These are phyloP conservation scores for Scylla paramamosain DNA, from an alignment of 1,140 invertebrate genomes.

Conservation along the genomic window DNA sequence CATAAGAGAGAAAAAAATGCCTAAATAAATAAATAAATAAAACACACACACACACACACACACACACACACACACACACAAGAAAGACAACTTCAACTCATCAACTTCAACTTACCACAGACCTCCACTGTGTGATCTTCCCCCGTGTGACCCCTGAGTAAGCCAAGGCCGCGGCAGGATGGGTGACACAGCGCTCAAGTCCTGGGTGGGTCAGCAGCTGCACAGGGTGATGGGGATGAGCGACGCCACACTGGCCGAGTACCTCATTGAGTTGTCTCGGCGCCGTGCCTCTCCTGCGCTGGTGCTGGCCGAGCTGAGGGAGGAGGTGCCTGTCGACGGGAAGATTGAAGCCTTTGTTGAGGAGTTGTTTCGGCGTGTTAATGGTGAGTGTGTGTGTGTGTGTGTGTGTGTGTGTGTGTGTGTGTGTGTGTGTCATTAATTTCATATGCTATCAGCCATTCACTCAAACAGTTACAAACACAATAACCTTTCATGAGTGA, in stretches of 20 bases:
- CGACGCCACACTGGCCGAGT: conserved; percentile 82
- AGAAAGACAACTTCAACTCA: no score
- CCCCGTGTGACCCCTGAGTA: no score
- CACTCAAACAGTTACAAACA: no score
- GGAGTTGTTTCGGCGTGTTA: conserved; percentile 71
- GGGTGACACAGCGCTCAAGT: conserved; percentile 47
- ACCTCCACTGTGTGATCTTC: not conserved
- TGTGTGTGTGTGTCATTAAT: no score
- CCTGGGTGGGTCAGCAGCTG: conserved; percentile 83
- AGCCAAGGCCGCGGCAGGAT: conserved; percentile 25
- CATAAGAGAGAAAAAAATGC: no score
- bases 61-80: no score
- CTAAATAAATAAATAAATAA: no score
- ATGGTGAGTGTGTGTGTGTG: conserved; percentile 47
- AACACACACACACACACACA: no score
- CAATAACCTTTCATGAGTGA: no score
- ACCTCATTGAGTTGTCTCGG: conserved; percentile 81
- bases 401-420: no score
- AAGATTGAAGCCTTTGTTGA: conserved; percentile 72
- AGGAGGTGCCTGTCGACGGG: conserved; percentile 81
- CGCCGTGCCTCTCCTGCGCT: conserved; percentile 80
- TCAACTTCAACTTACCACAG: not conserved
- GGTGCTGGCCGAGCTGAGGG: conserved; percentile 81
- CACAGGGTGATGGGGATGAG: conserved; percentile 83
- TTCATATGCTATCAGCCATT: no score